Evolutionary conservation across 1,140 invertebrate genomes (phyloP).

Genomic region (Papilio polyxenes): DNA sequence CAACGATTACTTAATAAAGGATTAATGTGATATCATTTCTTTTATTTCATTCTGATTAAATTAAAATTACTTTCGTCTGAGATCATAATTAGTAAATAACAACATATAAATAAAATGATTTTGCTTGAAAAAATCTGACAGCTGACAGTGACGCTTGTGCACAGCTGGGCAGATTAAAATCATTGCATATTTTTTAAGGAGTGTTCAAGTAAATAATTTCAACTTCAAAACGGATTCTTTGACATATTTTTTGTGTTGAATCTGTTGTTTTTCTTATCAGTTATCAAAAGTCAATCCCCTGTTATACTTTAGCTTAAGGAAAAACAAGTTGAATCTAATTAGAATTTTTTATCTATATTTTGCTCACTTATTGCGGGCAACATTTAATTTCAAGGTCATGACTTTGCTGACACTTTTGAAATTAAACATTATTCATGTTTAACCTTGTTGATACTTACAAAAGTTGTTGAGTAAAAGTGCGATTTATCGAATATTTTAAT

Average conservation of each 20-base stretch:
- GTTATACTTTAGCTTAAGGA: too few species aligned
- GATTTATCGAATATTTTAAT: not conserved
- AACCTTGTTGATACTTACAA: not conserved
- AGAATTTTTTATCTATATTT: not conserved
- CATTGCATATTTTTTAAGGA: too few species aligned
- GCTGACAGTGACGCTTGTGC: not conserved
- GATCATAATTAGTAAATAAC: conserved; percentile 22
- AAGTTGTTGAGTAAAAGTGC: not conserved
- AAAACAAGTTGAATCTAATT: not conserved
- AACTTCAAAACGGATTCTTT: too few species aligned
- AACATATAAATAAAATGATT: conserved; percentile 5
- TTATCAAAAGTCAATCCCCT: too few species aligned
- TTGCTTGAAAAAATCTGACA: not conserved
- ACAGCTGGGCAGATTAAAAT: not conserved
- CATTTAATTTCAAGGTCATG: conserved; percentile 6
- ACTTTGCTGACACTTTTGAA: not conserved
- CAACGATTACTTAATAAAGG: conserved; percentile 43
- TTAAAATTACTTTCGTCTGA: not conserved
- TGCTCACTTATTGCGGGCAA: not conserved
- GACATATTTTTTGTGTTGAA: too few species aligned
- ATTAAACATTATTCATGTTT: not conserved
- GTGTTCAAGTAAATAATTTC: too few species aligned
- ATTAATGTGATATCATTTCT: not conserved
- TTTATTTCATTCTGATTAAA: not conserved
- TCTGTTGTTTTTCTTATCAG: too few species aligned